These are phyloP conservation scores for Scomber colias DNA, from an alignment of 2,113 vertebrate species.

Conservation along the genomic window DNA sequence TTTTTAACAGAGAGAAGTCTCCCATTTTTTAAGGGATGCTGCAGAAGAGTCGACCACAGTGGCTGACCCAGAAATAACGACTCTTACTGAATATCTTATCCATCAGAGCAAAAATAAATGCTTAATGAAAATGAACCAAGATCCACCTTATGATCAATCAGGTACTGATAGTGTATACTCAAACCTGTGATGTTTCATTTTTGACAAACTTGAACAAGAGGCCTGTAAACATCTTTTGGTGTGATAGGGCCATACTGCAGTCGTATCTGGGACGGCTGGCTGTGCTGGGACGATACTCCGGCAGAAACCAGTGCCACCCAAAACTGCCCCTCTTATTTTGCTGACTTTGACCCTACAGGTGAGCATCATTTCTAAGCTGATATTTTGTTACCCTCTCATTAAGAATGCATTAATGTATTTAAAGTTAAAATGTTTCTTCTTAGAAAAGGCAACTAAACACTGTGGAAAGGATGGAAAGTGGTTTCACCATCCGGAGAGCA, in stretches of 20 bases:
- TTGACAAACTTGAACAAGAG: neutral
- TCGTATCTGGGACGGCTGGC: slow-evolving; percentile 70
- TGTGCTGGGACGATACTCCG: slow-evolving; percentile 75
- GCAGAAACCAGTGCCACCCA: slow-evolving; percentile 48
- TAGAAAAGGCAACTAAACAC: slow-evolving; percentile 64
- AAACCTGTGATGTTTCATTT: neutral
- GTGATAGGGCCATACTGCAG: slow-evolving; percentile 55
- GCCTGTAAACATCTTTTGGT: neutral
- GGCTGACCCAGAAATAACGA: neutral
- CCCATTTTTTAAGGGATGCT: slow-evolving; percentile 32
- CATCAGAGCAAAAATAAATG: slow-evolving; percentile 64
- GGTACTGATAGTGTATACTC: slow-evolving; percentile 30
- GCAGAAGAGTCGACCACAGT: neutral
- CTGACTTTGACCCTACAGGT: slow-evolving; percentile 45
- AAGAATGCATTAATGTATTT: neutral
- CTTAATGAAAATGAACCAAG: slow-evolving; percentile 58
- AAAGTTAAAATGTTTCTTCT: slow-evolving; percentile 10
- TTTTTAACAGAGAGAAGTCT: slow-evolving; percentile 23
- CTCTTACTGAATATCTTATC: neutral
- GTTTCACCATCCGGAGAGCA: slow-evolving; percentile 59
- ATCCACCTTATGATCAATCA: slow-evolving; percentile 50
- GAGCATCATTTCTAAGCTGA: neutral
- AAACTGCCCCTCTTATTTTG: slow-evolving; percentile 65
- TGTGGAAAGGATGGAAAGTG: slow-evolving; percentile 64
- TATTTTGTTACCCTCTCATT: neutral